These are phyloP conservation scores for Virgularia gustaviana DNA, from an alignment of 92 coral and sea anemone species.

Conservation along the genomic window DNA sequence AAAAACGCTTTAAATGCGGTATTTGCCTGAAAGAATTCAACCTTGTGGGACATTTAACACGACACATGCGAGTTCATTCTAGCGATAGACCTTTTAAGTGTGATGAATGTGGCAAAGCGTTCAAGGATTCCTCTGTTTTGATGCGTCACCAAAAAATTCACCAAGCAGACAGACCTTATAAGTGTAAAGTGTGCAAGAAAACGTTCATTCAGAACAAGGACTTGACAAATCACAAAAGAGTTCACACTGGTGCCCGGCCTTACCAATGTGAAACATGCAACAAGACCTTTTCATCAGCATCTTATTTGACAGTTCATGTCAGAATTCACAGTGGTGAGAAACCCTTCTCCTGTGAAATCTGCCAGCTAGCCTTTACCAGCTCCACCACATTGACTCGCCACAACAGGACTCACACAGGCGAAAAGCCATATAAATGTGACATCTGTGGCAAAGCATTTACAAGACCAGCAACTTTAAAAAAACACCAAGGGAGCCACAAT, in stretches of 20 bases:
- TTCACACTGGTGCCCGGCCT: constrained; percentile 29
- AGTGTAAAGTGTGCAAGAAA: constrained; percentile 22
- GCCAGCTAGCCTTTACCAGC: background rate
- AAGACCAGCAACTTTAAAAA: constrained; percentile 13
- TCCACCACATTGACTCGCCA: constrained; percentile 17
- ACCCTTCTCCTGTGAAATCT: constrained; percentile 13
- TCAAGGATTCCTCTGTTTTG: constrained; percentile 22
- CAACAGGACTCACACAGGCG: constrained; percentile 8
- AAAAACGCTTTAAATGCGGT: constrained; percentile 4
- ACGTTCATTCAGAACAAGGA: constrained; percentile 24
- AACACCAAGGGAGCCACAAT: background rate
- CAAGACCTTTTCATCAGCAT: constrained; percentile 22
- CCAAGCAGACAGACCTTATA: constrained; percentile 1
- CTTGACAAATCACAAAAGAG: constrained; percentile 13
- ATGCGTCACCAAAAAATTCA: constrained; percentile 24
- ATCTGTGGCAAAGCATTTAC: constrained; percentile 6
- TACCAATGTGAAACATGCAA: constrained; percentile 11
- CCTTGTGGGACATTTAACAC: background rate
- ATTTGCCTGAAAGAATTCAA: constrained; percentile 16
- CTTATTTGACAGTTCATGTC: constrained; percentile 20
- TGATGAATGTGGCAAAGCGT: constrained; percentile 12
- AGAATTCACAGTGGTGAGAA: constrained; percentile 28
- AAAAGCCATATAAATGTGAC: constrained; percentile 8
- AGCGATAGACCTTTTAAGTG: constrained; percentile 17
- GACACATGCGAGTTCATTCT: constrained; percentile 28